These are phyloP conservation scores for Helicolenus hilgendorfi DNA, from an alignment of 2,797 vertebrate species.

Conservation along the genomic window DNA sequence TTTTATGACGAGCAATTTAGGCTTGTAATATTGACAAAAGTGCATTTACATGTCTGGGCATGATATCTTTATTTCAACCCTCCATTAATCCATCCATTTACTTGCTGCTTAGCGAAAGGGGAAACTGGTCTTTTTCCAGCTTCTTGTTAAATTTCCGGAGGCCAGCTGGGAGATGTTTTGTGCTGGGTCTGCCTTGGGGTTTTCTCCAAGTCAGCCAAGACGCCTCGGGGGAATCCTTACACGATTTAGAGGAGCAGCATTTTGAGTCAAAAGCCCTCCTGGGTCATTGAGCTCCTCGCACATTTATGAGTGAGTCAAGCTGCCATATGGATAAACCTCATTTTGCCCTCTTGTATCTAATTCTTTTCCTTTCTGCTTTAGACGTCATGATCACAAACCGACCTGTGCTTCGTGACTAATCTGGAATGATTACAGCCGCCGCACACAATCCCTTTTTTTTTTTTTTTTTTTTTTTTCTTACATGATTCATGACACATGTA, in stretches of 20 bases:
- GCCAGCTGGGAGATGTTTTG: slow-evolving; percentile 17
- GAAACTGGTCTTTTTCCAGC: slow-evolving; percentile 5
- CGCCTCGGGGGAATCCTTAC: slow-evolving; percentile 27
- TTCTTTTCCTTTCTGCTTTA: neutral
- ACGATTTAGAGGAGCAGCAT: slow-evolving; percentile 12
- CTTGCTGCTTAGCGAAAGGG: neutral
- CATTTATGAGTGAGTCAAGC: slow-evolving; percentile 17
- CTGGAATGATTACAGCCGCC: neutral
- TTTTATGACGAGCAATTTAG: slow-evolving; percentile 42
- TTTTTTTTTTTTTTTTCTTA: neutral
- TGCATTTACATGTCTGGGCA: slow-evolving; percentile 39
- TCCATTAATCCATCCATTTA: slow-evolving; percentile 16
- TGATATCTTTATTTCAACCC: slow-evolving; percentile 17
- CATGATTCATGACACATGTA: neutral
- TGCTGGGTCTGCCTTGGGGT: slow-evolving; percentile 15
- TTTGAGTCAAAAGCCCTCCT: slow-evolving; percentile 16
- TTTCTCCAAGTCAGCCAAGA: neutral
- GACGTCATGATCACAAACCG: neutral
- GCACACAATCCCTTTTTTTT: neutral
- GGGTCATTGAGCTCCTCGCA: slow-evolving; percentile 18
- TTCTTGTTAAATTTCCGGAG: slow-evolving; percentile 1
- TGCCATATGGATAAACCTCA: neutral
- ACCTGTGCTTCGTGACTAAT: neutral
- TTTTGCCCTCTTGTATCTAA: neutral
- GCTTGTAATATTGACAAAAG: slow-evolving; percentile 49